These are phyloP conservation scores for Champsocephalus esox DNA, from an alignment of 2,797 vertebrate genomes.

Conservation along the genomic window DNA sequence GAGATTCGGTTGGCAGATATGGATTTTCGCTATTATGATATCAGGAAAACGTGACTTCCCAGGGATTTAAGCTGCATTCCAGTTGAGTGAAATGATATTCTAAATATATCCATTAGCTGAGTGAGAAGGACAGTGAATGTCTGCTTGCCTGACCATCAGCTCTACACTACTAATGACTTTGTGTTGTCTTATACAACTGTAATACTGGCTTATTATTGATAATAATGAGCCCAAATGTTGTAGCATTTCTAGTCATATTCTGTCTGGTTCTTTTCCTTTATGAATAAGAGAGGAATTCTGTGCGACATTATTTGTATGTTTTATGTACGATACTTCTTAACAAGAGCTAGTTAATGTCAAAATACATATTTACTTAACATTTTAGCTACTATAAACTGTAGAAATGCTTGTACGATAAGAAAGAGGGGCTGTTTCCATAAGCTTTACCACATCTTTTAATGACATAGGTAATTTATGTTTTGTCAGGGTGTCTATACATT, in stretches of 20 bases:
- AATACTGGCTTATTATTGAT: background rate
- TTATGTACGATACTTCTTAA: background rate
- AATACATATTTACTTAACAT: background rate
- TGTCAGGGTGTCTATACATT: background rate
- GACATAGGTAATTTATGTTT: background rate
- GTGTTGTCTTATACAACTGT: background rate
- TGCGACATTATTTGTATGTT: background rate
- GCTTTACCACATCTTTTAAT: background rate
- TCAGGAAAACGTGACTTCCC: conserved; percentile 14
- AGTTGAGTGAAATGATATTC: conserved; percentile 26
- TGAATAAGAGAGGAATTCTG: background rate
- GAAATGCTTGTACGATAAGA: background rate
- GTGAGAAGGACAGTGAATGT: background rate
- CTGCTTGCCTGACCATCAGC: background rate
- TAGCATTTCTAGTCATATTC: background rate
- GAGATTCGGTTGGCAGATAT: conserved; percentile 8
- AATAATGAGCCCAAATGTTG: background rate
- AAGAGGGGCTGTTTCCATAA: background rate
- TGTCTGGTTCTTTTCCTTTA: background rate
- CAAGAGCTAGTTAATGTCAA: background rate
- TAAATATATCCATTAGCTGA: conserved; percentile 15
- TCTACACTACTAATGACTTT: background rate
- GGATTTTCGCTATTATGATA: conserved; percentile 11
- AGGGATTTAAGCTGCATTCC: conserved; percentile 45
- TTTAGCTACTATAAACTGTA: background rate